phyloP scores from a whole-genome alignment of 2,888 invertebrate species.

The Tuta absoluta region DNA sequence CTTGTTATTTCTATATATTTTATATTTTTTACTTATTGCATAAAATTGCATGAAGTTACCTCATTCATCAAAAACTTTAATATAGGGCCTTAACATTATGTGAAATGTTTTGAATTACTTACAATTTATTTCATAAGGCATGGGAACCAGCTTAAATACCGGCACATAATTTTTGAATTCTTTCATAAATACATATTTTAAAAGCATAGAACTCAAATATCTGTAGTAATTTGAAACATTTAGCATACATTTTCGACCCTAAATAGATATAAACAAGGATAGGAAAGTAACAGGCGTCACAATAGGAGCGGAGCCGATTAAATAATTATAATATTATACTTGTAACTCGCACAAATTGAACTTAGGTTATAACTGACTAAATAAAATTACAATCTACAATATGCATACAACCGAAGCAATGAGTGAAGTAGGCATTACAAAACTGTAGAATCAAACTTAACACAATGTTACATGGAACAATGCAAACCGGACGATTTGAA shows the following conservation, averaged over 20 bases:
- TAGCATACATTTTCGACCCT: neutral
- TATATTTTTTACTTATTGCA: slow-evolving; percentile 55
- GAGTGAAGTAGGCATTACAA: slow-evolving; percentile 32
- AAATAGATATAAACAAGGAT: slow-evolving; percentile 70
- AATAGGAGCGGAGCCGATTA: slow-evolving; percentile 76
- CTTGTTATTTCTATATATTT: slow-evolving; percentile 38
- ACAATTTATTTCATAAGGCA: neutral
- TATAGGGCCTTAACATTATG: slow-evolving; percentile 33
- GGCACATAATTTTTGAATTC: too few relatives aligned
- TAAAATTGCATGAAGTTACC: slow-evolving; percentile 53
- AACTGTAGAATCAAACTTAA: neutral
- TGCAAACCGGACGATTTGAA: too few relatives aligned
- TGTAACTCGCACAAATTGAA: slow-evolving; percentile 68
- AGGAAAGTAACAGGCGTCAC: slow-evolving; percentile 68
- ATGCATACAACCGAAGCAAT: slow-evolving; percentile 54
- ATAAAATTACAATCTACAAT: slow-evolving; percentile 74
- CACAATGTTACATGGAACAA: too few relatives aligned
- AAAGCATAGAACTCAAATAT: too few relatives aligned
- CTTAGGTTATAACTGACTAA: slow-evolving; percentile 76
- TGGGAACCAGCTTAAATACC: neutral
- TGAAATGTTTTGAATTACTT: slow-evolving; percentile 1
- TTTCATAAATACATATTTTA: neutral
- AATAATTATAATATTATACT: slow-evolving; percentile 57
- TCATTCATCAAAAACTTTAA: slow-evolving; percentile 61
- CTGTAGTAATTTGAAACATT: neutral